Evolutionary conservation across 2,113 vertebrate species (phyloP), one percentile per base, ranked within the genome.

Genomic region (Neogale vison): DNA sequence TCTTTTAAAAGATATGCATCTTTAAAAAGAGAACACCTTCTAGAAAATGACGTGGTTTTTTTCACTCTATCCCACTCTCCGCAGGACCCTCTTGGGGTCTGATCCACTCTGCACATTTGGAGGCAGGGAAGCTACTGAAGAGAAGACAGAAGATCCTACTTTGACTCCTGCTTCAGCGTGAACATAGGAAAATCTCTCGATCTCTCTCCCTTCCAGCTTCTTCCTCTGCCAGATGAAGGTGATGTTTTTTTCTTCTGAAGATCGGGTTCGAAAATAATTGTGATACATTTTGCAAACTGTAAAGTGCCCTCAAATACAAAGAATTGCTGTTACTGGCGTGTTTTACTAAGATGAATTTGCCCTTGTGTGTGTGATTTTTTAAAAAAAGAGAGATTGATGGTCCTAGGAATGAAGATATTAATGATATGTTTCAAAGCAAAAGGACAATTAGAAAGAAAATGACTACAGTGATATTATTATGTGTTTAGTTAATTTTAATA

Each of bases 41-140:
- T 34, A 26, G 11, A 69, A 31, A 87, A 47, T 11, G 21, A 45
- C 17, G 1, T 42, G 4, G 4, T 52, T 15, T 79, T 36, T 86
- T 50, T 39, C 61, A 12, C 47, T 88, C 34, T 12, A 14, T 23
- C 63, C 21, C 31, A 31, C 0, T 45, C 34, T 55, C 69, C 6
- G 1, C 15, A 2, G 29, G 15, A 39, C 39, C 12, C n/a, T 65
- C 29, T 61, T 4, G 2, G 24, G 34, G 18, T 61, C 3, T 26
- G 71, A 23, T 20, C 47, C 36, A 11, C 39, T 45, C 5, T 23
- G 12, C 7, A 1, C 74, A 31, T 18, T 1, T 0, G 0, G 20
- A 72, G 1, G 6, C 11, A 3, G 12, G 7, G 13, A 83, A 39
- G n/a, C 18, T 11, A 26, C 63, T 24, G 2, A 1, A 6, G n/a